These are phyloP conservation scores for Troides oblongomaculatus DNA, from an alignment of 2,888 invertebrate species.

Conservation along the genomic window DNA sequence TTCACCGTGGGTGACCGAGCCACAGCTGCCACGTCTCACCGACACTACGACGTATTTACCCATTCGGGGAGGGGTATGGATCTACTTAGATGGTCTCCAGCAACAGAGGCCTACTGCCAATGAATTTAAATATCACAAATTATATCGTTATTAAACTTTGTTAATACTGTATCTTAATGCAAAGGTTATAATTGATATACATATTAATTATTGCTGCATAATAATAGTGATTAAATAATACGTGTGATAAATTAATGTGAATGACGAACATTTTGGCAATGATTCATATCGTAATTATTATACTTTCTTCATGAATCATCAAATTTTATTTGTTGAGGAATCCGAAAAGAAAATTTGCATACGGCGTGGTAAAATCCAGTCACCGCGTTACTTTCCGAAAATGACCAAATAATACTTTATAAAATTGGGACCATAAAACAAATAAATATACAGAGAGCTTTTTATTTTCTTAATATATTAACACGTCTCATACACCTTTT, in stretches of 20 bases:
- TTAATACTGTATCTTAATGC: too few species aligned
- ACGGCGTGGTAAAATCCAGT: conserved; percentile 3
- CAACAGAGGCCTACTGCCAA: not conserved
- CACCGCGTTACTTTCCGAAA: conserved; percentile 2
- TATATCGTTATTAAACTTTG: too few species aligned
- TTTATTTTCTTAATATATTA: conserved; percentile 2
- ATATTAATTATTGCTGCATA: too few species aligned
- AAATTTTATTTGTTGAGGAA: not conserved
- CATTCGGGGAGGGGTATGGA: too few species aligned
- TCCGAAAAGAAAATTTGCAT: conserved; percentile 10
- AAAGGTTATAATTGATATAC: too few species aligned
- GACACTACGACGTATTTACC: too few species aligned
- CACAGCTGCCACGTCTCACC: too few species aligned
- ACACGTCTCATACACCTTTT: not conserved
- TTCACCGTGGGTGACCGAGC: too few species aligned
- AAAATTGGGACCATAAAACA: not conserved
- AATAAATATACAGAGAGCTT: not conserved
- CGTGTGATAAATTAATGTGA: not conserved
- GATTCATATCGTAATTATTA: conserved; percentile 13
- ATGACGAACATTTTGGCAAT: not conserved
- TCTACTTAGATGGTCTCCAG: too few species aligned
- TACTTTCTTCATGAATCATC: conserved; percentile 22
- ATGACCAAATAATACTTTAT: conserved; percentile 15
- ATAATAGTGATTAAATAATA: not conserved
- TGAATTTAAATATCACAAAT: not conserved